Conservation (phyloP, 2,113 vertebrate species). For the Dromas ardeola region DNA sequence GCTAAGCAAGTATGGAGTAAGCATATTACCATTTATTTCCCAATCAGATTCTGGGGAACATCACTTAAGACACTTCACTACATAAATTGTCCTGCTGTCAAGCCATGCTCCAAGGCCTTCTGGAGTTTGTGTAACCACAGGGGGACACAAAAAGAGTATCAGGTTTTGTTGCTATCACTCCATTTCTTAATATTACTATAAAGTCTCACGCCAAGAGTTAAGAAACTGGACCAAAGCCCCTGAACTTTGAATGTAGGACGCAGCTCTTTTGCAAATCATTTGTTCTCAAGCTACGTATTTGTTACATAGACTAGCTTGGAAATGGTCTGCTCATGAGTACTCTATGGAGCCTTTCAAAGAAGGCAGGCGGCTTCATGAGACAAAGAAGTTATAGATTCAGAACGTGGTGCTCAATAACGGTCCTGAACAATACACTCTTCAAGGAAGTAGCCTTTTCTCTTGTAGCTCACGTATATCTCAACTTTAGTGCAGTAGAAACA, state of each 20-base stretch:
- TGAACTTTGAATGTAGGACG: neutral
- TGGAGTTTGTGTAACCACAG: neutral
- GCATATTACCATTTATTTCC: conserved; percentile 6
- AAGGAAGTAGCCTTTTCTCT: neutral
- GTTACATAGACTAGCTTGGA: neutral
- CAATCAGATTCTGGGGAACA: conserved; percentile 36
- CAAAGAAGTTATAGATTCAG: neutral
- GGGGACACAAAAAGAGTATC: neutral
- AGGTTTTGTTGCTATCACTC: neutral
- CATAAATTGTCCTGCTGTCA: conserved; percentile 7
- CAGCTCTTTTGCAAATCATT: neutral
- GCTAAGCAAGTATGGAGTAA: conserved; percentile 1
- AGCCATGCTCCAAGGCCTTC: neutral
- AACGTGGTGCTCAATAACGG: neutral
- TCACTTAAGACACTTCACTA: neutral
- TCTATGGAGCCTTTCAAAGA: neutral
- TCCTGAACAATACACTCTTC: neutral
- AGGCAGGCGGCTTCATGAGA: neutral
- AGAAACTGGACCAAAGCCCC: neutral
- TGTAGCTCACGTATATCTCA: accelerated
- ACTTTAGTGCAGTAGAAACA: neutral
- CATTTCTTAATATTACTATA: neutral
- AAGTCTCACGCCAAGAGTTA: neutral
- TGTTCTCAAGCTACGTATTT: neutral
- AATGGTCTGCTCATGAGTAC: neutral